Evolutionary conservation across 2,888 invertebrate species (phyloP).

Genomic region (Synanthedon tipuliformis): DNA sequence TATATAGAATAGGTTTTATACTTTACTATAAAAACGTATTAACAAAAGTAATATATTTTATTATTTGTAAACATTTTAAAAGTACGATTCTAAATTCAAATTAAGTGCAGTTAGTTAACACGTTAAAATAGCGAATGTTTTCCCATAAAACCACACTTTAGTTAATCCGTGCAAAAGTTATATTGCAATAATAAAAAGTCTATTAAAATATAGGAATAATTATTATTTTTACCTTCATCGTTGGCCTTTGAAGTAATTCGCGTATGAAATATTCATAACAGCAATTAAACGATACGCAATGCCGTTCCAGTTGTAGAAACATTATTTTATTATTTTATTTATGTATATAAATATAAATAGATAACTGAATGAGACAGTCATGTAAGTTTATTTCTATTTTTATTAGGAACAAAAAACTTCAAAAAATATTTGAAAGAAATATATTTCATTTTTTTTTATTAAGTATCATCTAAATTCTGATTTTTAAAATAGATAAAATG

Average conservation of each 20-base stretch:
- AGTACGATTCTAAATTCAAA: not conserved
- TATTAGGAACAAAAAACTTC: too few relatives aligned
- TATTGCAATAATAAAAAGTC: slow-evolving; percentile 1
- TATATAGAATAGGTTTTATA: too few relatives aligned
- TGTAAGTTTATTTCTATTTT: too few relatives aligned
- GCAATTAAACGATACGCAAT: slow-evolving; percentile 43
- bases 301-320: slow-evolving; percentile 23
- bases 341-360: too few relatives aligned
- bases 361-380: too few relatives aligned
- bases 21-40: too few relatives aligned
- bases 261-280: slow-evolving; percentile 44
- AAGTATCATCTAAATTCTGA: too few relatives aligned
- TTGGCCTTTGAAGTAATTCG: slow-evolving; percentile 39
- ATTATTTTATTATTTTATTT: slow-evolving; percentile 1
- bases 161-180: not conserved
- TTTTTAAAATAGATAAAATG: too few relatives aligned
- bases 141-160: not conserved
- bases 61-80: too few relatives aligned
- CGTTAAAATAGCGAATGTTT: not conserved
- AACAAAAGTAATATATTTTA: too few relatives aligned
- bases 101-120: not conserved
- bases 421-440: too few relatives aligned
- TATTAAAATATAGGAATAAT: slow-evolving; percentile 17
- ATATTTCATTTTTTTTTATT: too few relatives aligned
- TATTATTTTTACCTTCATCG: slow-evolving; percentile 35